Evolutionary conservation across 2,797 vertebrate genomes (phyloP).

Genomic region (Enteromius fasciolatus): DNA sequence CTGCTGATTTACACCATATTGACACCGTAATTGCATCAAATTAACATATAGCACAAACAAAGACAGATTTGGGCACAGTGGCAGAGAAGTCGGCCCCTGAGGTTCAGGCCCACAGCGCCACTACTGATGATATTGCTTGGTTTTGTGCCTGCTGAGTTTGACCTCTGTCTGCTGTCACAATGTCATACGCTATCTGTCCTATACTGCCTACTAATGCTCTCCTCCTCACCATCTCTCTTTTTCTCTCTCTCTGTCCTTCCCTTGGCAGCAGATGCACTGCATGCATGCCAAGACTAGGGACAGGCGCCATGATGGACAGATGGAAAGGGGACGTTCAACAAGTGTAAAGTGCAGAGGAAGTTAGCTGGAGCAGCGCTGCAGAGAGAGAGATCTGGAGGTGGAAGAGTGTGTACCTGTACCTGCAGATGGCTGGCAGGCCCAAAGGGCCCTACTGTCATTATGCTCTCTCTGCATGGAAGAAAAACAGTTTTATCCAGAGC

Average conservation of each 20-base stretch:
- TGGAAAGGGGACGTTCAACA: constrained; percentile 63
- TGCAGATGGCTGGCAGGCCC: constrained; percentile 75
- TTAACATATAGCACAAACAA: constrained; percentile 4
- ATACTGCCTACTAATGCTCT: constrained; percentile 45
- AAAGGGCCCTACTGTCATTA: constrained; percentile 70
- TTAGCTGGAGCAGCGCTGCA: constrained; percentile 24
- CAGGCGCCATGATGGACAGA: constrained; percentile 58
- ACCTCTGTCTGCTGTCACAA: constrained; percentile 75
- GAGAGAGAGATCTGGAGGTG: constrained; percentile 30
- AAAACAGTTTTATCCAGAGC: constrained; percentile 66
- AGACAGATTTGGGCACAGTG: constrained; percentile 23
- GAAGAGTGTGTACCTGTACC: constrained; percentile 70
- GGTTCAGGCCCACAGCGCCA: constrained; percentile 64
- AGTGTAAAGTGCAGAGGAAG: constrained; percentile 56
- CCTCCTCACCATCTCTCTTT: constrained; percentile 34
- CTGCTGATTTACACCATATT: constrained; percentile 5
- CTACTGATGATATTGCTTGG: constrained; percentile 74
- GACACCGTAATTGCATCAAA: not conserved
- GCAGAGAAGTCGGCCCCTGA: constrained; percentile 5
- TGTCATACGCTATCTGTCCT: constrained; percentile 72
- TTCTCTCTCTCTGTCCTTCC: constrained; percentile 31
- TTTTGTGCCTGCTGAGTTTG: constrained; percentile 68
- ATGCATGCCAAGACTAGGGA: constrained; percentile 55
- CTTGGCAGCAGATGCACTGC: constrained; percentile 47
- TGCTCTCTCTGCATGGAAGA: constrained; percentile 63